Base-by-base conservation (phyloP, 2,797 vertebrate species). In the Gymnothorax reevesii region DNA sequence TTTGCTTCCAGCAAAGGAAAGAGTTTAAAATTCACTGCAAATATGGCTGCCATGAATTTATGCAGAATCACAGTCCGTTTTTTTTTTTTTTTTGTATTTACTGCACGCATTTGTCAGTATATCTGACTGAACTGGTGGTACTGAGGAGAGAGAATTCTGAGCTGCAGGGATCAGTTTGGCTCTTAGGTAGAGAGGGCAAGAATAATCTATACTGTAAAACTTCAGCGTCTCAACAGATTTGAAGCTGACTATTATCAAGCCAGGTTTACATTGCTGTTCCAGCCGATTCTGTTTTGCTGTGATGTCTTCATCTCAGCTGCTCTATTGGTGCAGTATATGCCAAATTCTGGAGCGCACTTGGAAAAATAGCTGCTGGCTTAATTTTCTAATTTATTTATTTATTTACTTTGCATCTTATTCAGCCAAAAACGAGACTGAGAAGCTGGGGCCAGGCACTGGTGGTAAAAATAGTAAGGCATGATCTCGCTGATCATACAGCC, bases 301-400 rank as follows among this genome's bases (percentile, higher is more conserved):
- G 87, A 90, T 91, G 87, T 89, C 89, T 90, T 89, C 79, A 91
- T 92, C 89, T 89, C 89, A 83, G 33, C 88, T 54, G 88, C 79
- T 71, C 86, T 84, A 83, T 86, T 88, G 90, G 60, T 91, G 89
- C 89, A 82, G 73, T 86, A 88, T 85, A 83, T 75, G 82, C 57
- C 82, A 57, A 86, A 88, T 86, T 89, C 85, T 84, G 84, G 73
- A 83, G 69, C 87, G 71, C 80, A 85, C 80, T 86, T 87, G 86
- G 87, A 91, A 80, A 91, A 91, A 91, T 89, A 92, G 90, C 91
- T 90, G 83, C 88, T 89, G 91, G 90, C 90, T 89, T 89, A 64
- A 79, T 88, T 83, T 88, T 88, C 42, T 87, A 55, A 42, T 82
- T 88, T 86, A 87, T 89, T 84, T 88, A 85, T 88, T 87, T 86